These are phyloP conservation scores for Seira ritae DNA, from an alignment of 2,888 invertebrate genomes.

Conservation along the genomic window DNA sequence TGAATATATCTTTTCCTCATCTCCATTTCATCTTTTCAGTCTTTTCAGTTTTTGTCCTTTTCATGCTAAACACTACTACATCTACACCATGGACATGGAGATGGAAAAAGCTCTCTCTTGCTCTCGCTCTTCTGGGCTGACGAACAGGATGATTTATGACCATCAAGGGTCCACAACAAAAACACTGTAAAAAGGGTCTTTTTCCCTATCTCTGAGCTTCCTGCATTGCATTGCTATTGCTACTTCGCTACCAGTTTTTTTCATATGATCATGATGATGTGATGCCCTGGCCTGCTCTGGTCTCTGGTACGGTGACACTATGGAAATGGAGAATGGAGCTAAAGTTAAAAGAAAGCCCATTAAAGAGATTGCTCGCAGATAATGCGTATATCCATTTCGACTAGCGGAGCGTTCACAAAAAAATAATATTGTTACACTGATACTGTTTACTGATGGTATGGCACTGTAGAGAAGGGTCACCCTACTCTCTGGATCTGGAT, in stretches of 20 bases:
- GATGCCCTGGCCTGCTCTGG: conserved; percentile 20
- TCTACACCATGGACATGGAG: no score
- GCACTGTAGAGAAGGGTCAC: no score
- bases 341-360: conserved; percentile 55
- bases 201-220: conserved; percentile 49
- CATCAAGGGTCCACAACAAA: conserved; percentile 69
- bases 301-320: conserved; percentile 19
- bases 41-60: conserved; percentile 24
- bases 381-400: conserved; percentile 59
- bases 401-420: no score
- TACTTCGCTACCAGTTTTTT: conserved; percentile 4
- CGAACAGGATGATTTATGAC: conserved; percentile 70
- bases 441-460: no score
- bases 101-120: conserved; percentile 35
- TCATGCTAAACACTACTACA: no score
- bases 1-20: not conserved
- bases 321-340: conserved; percentile 28
- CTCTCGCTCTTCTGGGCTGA: conserved; percentile 25
- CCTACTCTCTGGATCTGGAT: no score
- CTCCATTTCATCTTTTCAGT: not conserved
- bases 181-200: conserved; percentile 56
- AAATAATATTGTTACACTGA: no score
- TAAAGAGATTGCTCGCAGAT: conserved; percentile 61
- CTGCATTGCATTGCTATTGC: no score
- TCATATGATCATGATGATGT: no score